Evolutionary conservation across 2,113 vertebrate genomes (phyloP), one percentile per base, ranked within the genome.

Genomic region (Ptychochromis oligacanthus): DNA sequence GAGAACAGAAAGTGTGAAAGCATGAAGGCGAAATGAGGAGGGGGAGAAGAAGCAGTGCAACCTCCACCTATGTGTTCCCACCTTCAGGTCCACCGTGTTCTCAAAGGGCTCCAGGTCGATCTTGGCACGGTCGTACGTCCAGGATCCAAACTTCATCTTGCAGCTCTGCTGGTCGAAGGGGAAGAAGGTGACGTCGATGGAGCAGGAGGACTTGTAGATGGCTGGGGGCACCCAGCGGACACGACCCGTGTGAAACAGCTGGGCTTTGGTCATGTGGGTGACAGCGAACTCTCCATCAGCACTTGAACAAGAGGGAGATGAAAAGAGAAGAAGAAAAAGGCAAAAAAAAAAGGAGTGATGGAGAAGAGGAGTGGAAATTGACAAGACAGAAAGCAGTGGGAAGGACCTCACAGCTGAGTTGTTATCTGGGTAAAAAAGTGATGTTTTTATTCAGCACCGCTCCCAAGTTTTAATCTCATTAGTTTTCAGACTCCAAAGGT

Each of bases 141-240:
- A 99, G 74, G 97, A 98, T 22, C 98, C 98, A 1, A 99, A 99
- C 93, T 99, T 99, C 97, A 99, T 98, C 93, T 97, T 98, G 95
- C 97, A 99, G 90, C 98, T 99, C 84, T 99, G 98, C 85, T 98
- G 98, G 92, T 99, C 97, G 18, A 99, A 99, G 0, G 97, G 98
- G 90, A 99, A 99, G 90, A 97, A 99, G 67, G 97, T 99, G 82
- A 99, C 97, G 1, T 99, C 98, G n/a, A 99, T 99, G 91, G 97
- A 97, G 92, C 98, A 99, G 0, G 98, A 98, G 89, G 97, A 98
- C 94, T 98, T 99, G 91, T 99, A 99, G 90, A 98, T 99, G 87
- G 97, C 97, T 0, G 98, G 98, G 1, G 98, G 97, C 6, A 97
- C 98, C 98, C 98, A 99, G 3, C 96, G 97, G 72, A 99, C 96